phyloP scores from a whole-genome alignment of 1,140 invertebrate species.

The Lepidurus packardi region DNA sequence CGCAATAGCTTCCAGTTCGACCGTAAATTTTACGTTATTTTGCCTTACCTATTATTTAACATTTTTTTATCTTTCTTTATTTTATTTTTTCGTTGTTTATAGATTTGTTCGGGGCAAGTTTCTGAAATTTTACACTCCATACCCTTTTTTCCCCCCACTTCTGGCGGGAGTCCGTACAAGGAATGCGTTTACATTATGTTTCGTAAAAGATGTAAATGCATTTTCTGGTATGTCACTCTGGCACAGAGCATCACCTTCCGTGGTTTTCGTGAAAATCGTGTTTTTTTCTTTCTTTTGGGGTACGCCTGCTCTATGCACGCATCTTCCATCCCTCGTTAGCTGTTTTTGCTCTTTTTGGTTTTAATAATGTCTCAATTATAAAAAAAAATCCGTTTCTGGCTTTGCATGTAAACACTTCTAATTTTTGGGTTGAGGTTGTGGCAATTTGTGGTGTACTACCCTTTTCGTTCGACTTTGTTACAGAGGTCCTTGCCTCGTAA shows the following conservation, averaged over 20 bases:
- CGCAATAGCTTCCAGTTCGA: neutral
- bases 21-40: conserved; percentile 17
- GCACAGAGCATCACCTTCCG: conserved; percentile 35
- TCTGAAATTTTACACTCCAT: conserved; percentile 12
- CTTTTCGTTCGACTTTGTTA: no score
- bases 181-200: conserved; percentile 84
- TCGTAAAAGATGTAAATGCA: conserved; percentile 93
- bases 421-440: no score
- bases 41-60: neutral
- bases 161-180: conserved; percentile 78
- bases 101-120: conserved; percentile 3
- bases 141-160: conserved; percentile 29
- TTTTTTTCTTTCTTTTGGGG: neutral
- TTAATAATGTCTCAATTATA: no score
- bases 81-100: neutral
- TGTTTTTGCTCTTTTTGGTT: no score
- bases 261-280: neutral
- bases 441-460: no score
- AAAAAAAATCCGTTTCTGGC: no score
- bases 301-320: neutral
- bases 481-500: no score
- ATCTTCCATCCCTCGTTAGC: no score
- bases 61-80: neutral
- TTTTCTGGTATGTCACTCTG: conserved; percentile 97
- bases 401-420: no score